Percentiles rank a stretch among this genome's conserved stretches.
Conservation (phyloP, 2,797 vertebrate species). For the Macropodus opercularis region DNA sequence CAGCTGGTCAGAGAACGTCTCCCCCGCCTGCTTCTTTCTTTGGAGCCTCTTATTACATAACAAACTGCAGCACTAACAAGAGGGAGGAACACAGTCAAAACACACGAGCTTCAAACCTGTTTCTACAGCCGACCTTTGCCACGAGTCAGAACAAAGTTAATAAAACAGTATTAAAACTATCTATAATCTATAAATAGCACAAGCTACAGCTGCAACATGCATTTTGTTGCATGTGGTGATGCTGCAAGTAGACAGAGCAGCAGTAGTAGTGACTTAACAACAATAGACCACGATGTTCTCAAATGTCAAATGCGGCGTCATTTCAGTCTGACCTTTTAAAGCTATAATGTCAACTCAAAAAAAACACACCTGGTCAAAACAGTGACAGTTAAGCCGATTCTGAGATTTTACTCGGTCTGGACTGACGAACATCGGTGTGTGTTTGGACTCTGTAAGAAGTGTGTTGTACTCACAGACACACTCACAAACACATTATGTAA, state of each 20-base stretch:
- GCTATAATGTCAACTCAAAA: no score
- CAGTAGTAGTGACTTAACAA: no score
- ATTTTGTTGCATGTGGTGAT: no score
- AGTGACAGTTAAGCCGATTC: background rate
- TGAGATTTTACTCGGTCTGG: background rate
- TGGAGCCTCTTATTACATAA: constrained; percentile 51
- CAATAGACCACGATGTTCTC: no score
- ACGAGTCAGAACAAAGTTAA: background rate
- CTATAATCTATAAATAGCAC: background rate
- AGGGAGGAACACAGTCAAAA: constrained; percentile 35
- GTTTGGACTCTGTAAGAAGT: background rate
- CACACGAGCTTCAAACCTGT: constrained; percentile 19
- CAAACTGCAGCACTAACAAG: constrained; percentile 20
- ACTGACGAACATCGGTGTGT: background rate
- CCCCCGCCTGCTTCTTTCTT: constrained; percentile 22
- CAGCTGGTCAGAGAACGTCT: constrained; percentile 57
- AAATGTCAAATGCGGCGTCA: no score
- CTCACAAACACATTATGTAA: constrained; percentile 40
- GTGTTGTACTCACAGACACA: constrained; percentile 3
- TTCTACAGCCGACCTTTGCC: background rate
- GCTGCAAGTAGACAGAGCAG: no score
- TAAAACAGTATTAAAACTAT: background rate
- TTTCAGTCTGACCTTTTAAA: no score
- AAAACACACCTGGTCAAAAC: rapidly evolving
- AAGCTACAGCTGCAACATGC: no score